A percentile compares a stretch with the other conserved stretches of the same genome.
These are phyloP conservation scores for Psylliodes chrysocephalus DNA, from an alignment of 2,888 invertebrate genomes.

Conservation along the genomic window DNA sequence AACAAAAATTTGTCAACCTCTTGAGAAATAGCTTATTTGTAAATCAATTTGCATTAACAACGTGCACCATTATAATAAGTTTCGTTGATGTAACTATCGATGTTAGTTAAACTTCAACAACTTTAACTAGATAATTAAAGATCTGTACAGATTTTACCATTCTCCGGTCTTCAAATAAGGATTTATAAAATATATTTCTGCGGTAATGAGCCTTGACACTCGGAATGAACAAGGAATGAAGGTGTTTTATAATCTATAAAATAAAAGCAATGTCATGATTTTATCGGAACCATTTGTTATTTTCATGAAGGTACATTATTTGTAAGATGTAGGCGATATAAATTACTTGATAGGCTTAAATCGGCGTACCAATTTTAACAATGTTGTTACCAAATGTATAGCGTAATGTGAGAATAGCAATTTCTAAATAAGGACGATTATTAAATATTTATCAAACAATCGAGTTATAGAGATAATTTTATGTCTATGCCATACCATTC, in stretches of 20 bases:
- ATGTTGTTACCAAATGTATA: conserved; percentile 22
- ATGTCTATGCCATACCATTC: no score
- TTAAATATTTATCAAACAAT: no score
- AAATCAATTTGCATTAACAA: not conserved
- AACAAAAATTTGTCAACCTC: no score
- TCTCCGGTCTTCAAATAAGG: conserved; percentile 1
- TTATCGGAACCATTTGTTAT: conserved; percentile 30
- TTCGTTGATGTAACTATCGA: not conserved
- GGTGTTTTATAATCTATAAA: conserved; percentile 85
- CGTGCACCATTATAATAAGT: not conserved
- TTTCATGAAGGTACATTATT: conserved; percentile 30
- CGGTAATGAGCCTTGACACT: conserved; percentile 97
- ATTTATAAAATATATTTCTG: conserved; percentile 60
- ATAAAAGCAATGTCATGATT: conserved; percentile 34
- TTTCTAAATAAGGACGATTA: no score
- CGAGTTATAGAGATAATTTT: no score
- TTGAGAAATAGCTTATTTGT: no score
- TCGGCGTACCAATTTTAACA: conserved; percentile 27
- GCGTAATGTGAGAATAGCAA: no score
- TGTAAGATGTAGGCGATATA: conserved; percentile 32
- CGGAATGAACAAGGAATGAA: conserved; percentile 92
- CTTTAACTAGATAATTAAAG: not conserved
- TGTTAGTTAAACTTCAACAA: not conserved
- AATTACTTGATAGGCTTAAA: conserved; percentile 29
- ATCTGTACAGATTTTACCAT: not conserved